These are phyloP conservation scores for Varanus komodoensis DNA, from an alignment of 2,113 vertebrate genomes.

Conservation along the genomic window DNA sequence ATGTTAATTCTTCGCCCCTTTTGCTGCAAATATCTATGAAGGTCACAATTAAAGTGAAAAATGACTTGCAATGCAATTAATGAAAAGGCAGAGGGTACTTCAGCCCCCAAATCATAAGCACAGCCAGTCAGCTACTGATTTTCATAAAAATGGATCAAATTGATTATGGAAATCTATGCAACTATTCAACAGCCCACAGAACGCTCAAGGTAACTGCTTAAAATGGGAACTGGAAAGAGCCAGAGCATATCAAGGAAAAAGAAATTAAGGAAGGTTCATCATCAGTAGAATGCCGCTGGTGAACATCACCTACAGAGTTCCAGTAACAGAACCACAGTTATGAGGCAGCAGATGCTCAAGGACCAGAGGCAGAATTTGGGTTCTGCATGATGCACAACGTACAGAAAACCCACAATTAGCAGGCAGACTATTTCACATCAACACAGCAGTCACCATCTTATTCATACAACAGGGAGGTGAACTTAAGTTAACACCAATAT, in stretches of 20 bases:
- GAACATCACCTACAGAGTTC: not conserved
- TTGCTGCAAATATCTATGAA: constrained; percentile 46
- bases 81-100: not conserved
- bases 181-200: not conserved
- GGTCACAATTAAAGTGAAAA: constrained; percentile 59
- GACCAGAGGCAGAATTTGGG: not conserved
- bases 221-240: not conserved
- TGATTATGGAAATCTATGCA: not conserved
- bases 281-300: not conserved
- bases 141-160: not conserved
- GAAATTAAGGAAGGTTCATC: not conserved
- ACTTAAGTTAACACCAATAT: not conserved
- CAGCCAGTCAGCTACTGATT: not conserved
- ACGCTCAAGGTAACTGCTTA: not conserved
- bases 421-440: not conserved
- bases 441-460: not conserved
- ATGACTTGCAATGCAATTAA: constrained; percentile 7
- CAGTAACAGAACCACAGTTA: not conserved
- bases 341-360: not conserved
- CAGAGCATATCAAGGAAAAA: not conserved
- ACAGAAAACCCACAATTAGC: not conserved
- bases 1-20: constrained; percentile 49
- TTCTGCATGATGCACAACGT: not conserved
- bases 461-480: not conserved
- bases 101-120: not conserved